phyloP scores from a whole-genome alignment of 2,888 invertebrate genomes.

The Xestia sexstrigata region DNA sequence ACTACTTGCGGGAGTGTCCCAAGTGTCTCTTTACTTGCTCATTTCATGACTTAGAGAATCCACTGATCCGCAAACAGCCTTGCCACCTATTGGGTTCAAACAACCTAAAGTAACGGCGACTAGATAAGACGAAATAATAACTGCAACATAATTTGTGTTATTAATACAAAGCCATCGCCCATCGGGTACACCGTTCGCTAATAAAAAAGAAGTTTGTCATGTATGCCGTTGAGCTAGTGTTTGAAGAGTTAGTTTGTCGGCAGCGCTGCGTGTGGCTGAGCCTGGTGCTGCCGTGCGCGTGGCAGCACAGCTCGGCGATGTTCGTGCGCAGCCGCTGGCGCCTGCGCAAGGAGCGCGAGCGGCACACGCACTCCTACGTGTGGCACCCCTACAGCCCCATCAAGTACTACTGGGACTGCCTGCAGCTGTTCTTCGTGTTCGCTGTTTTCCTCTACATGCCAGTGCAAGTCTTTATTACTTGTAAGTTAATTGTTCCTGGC shows the following conservation, averaged over 20 bases:
- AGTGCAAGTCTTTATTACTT: constrained; percentile 75
- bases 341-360: constrained; percentile 72
- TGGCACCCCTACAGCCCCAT: constrained; percentile 83
- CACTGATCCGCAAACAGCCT: not conserved
- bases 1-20: not conserved
- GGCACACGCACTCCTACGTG: constrained; percentile 71
- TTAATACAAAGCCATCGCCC: not conserved
- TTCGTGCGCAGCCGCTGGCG: constrained; percentile 75
- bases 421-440: constrained; percentile 65
- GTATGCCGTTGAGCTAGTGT: not conserved
- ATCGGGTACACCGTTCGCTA: not conserved
- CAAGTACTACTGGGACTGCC: constrained; percentile 75
- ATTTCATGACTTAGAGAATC: not conserved
- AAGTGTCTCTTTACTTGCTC: not conserved
- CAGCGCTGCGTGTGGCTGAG: constrained; percentile 60
- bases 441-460: constrained; percentile 75
- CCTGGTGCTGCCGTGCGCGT: constrained; percentile 68
- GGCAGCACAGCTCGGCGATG: constrained; percentile 75
- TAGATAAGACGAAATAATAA: not conserved
- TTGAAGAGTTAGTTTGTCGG: not conserved
- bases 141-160: not conserved
- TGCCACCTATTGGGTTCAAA: not conserved
- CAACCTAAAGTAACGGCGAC: not conserved
- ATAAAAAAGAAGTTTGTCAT: not conserved
- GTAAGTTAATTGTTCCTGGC: constrained; percentile 67